Percentiles rank a stretch among this genome's conserved stretches.
phyloP scores from a whole-genome alignment of 2,797 vertebrate species.

The Notolabrus celidotus region DNA sequence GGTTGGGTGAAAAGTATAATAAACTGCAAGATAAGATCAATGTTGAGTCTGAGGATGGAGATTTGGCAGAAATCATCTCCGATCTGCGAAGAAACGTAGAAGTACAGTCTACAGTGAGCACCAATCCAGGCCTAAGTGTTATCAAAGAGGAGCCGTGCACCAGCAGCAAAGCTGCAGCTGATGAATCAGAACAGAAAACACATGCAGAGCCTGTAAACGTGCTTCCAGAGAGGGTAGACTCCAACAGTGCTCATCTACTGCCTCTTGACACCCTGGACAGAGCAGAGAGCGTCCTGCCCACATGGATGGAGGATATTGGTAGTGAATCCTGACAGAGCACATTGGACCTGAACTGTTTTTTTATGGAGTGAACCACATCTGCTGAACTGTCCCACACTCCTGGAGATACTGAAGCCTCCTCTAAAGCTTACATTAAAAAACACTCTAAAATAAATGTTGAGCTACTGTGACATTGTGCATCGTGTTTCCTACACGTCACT shows the following conservation, averaged over 20 bases:
- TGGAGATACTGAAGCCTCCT: too few relatives aligned
- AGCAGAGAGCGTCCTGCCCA: neutral
- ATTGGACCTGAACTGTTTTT: neutral
- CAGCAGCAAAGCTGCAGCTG: neutral
- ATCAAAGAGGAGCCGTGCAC: neutral
- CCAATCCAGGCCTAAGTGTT: too few relatives aligned
- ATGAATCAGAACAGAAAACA: neutral
- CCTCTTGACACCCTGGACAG: neutral
- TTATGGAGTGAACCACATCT: accelerated
- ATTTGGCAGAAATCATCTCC: neutral
- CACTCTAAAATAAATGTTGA: too few relatives aligned
- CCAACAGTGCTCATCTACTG: neutral
- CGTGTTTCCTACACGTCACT: too few relatives aligned
- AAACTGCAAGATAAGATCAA: neutral
- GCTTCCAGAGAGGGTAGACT: neutral
- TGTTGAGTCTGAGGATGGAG: neutral
- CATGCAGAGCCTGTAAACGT: neutral
- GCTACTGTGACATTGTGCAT: too few relatives aligned
- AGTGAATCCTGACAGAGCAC: neutral
- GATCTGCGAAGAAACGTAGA: neutral
- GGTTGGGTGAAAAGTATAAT: accelerated
- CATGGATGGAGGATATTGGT: accelerated
- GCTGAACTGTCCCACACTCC: too few relatives aligned
- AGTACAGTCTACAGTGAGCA: neutral
- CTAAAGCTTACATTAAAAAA: too few relatives aligned